Base-by-base conservation (phyloP, 1,140 invertebrate genomes). In the Proales similis region DNA sequence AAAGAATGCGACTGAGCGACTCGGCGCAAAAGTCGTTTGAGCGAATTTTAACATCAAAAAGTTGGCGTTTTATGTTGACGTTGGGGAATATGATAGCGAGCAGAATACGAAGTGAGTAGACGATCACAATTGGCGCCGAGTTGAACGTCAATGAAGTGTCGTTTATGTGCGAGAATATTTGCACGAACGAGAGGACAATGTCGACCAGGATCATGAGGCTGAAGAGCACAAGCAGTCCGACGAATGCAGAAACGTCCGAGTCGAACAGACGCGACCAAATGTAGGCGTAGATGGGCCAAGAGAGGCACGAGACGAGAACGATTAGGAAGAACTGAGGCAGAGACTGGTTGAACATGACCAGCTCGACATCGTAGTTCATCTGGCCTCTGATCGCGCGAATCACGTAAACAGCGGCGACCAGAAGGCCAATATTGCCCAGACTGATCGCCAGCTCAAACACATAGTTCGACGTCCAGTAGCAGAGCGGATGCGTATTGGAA, bases 161-260 rank as follows among this genome's bases (percentile, higher is more conserved):
- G 9, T 36, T 57, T 1, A 57, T 24, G 11, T 57, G 39, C 7
- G 27, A 27, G 45, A 57, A 57, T 11, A 57, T 19, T 57, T 57
- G 51, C 24, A 57, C 29, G 45, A 57, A 57, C 14, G 51, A 57
- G 17, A 57, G 32, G 17, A 57, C 51, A 4, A 57, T 29, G 27
- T 57, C 51, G 3, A 27, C 45, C 11, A 57, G 45, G 39, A 42
- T 42, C 1, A 19, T 42, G 17, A 57, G 17, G 22, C 51, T 42
- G 19, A 57, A 27, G 2, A 57, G n/a, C 11, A 57, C 20, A 4
- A 57, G 22, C 2, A 57, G 5, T 29, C 39, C 45, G 4, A 57
- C 51, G 45, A 57, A 57, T 42, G 51, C 51, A 43, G 51, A 42
- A 4, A 57, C 51, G 17, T 57, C 51, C 32, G 51, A 57, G 27